These are phyloP conservation scores for Cryptoleucopteryx plumbea DNA, from an alignment of 2,113 vertebrate genomes.

Conservation along the genomic window DNA sequence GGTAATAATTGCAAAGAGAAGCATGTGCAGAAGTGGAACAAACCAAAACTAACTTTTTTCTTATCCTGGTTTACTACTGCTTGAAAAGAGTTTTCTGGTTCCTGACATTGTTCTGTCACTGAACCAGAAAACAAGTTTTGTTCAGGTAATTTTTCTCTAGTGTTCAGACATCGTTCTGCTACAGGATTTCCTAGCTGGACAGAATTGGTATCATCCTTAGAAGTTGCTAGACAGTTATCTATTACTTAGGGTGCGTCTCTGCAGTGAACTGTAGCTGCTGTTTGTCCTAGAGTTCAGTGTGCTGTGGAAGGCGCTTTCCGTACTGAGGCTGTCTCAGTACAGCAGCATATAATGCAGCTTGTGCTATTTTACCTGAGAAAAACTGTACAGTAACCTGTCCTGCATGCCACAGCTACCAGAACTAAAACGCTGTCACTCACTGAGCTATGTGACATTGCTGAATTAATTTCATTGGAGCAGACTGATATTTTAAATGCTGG, in stretches of 20 bases:
- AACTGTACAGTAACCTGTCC: not conserved
- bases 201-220: not conserved
- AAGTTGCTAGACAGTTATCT: not conserved
- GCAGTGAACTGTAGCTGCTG: not conserved
- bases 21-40: not conserved
- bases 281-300: not conserved
- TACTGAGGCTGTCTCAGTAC: not conserved
- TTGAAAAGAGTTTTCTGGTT: not conserved
- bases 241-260: rapidly evolving
- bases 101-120: not conserved
- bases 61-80: not conserved
- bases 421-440: not conserved
- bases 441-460: not conserved
- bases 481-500: not conserved
- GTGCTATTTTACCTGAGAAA: not conserved
- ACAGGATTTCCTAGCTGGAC: not conserved
- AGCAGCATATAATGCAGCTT: not conserved
- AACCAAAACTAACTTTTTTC: not conserved
- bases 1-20: not conserved
- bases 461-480: not conserved
- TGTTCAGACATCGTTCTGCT: not conserved
- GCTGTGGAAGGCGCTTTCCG: not conserved
- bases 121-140: not conserved
- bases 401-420: not conserved
- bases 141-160: not conserved